phyloP scores from a whole-genome alignment of 1,140 invertebrate genomes.

The Mycetomoellerius zeteki region DNA sequence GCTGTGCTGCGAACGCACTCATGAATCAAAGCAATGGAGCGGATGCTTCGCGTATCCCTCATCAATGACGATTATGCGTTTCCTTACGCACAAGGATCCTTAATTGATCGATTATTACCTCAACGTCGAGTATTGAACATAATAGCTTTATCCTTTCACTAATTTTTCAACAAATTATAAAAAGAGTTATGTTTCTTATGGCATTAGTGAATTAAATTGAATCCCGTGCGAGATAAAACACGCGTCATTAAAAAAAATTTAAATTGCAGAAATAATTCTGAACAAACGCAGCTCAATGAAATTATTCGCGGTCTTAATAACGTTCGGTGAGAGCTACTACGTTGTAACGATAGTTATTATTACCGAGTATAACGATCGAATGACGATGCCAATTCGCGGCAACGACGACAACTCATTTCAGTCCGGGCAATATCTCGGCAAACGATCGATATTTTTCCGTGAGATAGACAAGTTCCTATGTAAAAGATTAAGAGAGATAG shows the following conservation, averaged over 20 bases:
- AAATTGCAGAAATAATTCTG: constrained; percentile 20
- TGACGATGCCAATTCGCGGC: constrained; percentile 58
- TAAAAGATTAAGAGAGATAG: constrained; percentile 25
- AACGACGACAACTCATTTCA: constrained; percentile 70
- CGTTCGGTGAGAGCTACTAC: constrained; percentile 1
- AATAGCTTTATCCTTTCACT: not conserved
- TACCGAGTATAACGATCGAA: constrained; percentile 38
- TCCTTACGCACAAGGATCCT: constrained; percentile 31
- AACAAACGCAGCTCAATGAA: constrained; percentile 22
- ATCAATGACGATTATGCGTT: constrained; percentile 57
- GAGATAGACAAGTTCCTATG: constrained; percentile 33
- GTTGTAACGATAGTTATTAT: constrained; percentile 46
- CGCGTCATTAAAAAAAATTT: not conserved
- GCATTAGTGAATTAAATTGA: constrained; percentile 21
- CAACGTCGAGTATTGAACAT: not conserved
- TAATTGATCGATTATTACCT: constrained; percentile 37
- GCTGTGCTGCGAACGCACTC: constrained; percentile 9
- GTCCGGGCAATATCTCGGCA: constrained; percentile 48
- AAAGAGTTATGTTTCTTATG: not conserved
- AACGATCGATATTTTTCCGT: constrained; percentile 64
- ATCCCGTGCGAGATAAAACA: not conserved
- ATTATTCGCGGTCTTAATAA: constrained; percentile 51
- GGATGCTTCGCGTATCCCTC: constrained; percentile 17
- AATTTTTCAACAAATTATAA: not conserved
- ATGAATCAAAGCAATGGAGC: constrained; percentile 59